phyloP scores from a whole-genome alignment of 92 coral and sea anemone species.

The Siderastrea radians region DNA sequence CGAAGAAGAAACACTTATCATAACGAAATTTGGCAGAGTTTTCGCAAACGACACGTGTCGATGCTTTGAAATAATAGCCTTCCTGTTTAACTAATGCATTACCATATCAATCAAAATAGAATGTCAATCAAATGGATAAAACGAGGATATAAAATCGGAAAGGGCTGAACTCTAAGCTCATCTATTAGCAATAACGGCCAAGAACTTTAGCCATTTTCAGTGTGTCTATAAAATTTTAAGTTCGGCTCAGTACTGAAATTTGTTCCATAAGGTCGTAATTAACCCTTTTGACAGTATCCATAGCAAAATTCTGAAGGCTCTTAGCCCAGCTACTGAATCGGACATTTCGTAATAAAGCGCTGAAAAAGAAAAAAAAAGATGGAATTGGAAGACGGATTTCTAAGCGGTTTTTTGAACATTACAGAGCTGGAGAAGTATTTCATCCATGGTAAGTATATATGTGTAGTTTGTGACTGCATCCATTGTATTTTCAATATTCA shows the following conservation, averaged over 20 bases:
- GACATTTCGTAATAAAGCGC: slow-evolving; percentile 16
- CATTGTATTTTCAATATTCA: not conserved
- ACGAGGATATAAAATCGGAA: slow-evolving; percentile 28
- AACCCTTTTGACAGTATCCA: not conserved
- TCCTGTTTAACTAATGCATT: slow-evolving; percentile 46
- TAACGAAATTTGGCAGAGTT: slow-evolving; percentile 28
- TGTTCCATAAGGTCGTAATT: not conserved
- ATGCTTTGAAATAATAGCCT: slow-evolving; percentile 7
- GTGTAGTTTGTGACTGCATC: not conserved
- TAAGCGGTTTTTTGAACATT: slow-evolving; percentile 47
- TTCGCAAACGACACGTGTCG: slow-evolving; percentile 37
- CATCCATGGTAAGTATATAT: slow-evolving; percentile 35
- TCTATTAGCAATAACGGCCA: not conserved
- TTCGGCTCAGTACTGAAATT: not conserved
- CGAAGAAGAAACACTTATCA: not conserved
- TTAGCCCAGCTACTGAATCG: slow-evolving; percentile 44
- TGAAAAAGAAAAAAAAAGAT: slow-evolving; percentile 18
- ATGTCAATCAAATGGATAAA: slow-evolving; percentile 37
- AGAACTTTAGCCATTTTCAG: slow-evolving; percentile 15
- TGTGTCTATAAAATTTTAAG: not conserved
- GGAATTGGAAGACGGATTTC: slow-evolving; percentile 48
- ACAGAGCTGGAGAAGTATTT: slow-evolving; percentile 50
- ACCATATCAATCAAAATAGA: slow-evolving; percentile 31
- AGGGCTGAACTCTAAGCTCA: not conserved
- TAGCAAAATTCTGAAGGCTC: slow-evolving; percentile 45